A percentile compares a stretch with the other conserved stretches of the same genome.
These are phyloP conservation scores for Eulacestoma nigropectus DNA, from an alignment of 2,113 vertebrate genomes.

Conservation along the genomic window DNA sequence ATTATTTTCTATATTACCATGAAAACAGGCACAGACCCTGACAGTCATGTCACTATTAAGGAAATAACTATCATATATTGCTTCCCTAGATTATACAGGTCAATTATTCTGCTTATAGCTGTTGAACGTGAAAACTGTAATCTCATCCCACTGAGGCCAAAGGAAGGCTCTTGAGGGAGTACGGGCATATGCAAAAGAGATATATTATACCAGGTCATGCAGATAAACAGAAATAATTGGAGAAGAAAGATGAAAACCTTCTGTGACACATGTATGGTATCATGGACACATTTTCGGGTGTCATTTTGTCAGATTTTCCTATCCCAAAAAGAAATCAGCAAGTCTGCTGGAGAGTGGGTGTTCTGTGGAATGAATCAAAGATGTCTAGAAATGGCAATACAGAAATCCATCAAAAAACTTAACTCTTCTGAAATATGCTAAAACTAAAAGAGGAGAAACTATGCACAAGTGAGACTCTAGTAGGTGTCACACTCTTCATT, in stretches of 20 bases:
- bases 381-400: not conserved
- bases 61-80: not conserved
- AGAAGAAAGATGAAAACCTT: not conserved
- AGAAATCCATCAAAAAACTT: not conserved
- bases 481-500: not conserved
- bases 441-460: not conserved
- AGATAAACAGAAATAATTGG: not conserved
- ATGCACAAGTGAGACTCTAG: not conserved
- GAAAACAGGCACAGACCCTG: not conserved
- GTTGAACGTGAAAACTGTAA: not conserved
- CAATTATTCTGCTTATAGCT: not conserved
- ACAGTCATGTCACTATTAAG: not conserved
- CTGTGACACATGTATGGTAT: not conserved
- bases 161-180: not conserved
- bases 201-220: not conserved
- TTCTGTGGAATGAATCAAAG: conserved; percentile 8
- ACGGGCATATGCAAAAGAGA: not conserved
- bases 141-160: not conserved
- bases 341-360: conserved; percentile 16
- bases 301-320: not conserved
- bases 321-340: not conserved
- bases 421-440: not conserved
- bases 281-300: not conserved
- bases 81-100: not conserved
- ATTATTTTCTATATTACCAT: not conserved